Base-by-base conservation (phyloP, 2,797 vertebrate species). In the Merluccius polli region DNA sequence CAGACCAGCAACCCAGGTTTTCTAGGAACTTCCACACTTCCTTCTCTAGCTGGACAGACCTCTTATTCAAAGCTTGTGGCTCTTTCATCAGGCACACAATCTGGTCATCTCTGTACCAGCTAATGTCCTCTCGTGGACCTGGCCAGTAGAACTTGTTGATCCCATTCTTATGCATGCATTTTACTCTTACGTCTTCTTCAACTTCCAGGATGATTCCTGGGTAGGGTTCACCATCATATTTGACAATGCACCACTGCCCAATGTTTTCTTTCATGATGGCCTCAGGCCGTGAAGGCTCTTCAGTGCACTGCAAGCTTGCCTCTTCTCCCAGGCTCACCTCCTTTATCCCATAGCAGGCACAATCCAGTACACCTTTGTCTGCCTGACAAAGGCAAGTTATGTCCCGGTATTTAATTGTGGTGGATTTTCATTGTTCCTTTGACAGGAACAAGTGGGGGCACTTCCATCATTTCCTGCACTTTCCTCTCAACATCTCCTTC, bases 141-240 rank as follows among this genome's bases (percentile, higher is more conserved):
- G n/a, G n/a, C n/a, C 38, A 41, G 33, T 35, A 35, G 33, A 35
- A 35, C 33, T 35, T 35, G 33, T 35, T 35, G 24, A 32, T 71
- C 30, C 70, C 70, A 71, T 32, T 71, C 70, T 71, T 71, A n/a
- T 71, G 70, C 70, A 3, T 71, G 70, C 70, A 71, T n/a, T 1
- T 59, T 27, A 75, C 48, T 75, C 27, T 69, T 32, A 68, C 31
- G n/a, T 75, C 63, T 63, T 41, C 31, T 75, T 69, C 65, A 69
- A 75, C 32, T 21, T 74, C 73, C 73, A 70, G 65, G n/a, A 44
- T 75, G 74, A 70, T 70, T 75, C 74, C 67, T 75, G 65, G 65
- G 36, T 75, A 69, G 35, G 67, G 74, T 70, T 70, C 67, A 41
- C 32, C 33, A 70, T 70, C 74, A 36, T 70, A 75, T 24, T 70